Conservation (phyloP, 1,140 invertebrate genomes). For the Orchesella cincta region DNA sequence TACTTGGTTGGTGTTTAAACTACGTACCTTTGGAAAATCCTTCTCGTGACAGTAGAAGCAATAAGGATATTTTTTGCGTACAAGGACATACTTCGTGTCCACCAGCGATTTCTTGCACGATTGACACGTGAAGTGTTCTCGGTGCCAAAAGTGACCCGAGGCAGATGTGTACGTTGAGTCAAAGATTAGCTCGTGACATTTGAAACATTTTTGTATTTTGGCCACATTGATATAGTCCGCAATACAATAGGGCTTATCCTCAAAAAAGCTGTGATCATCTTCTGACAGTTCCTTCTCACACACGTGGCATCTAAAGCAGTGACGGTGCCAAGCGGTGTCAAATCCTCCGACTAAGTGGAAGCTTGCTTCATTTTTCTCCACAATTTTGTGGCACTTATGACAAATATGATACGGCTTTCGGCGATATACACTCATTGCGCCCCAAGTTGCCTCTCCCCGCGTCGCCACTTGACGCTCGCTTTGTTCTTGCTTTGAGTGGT, state of each 20-base stretch:
- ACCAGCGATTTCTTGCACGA: background rate
- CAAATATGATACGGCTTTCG: background rate
- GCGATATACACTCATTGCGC: background rate
- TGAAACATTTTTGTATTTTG: conserved; percentile 24
- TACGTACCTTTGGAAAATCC: background rate
- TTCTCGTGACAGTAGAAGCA: background rate
- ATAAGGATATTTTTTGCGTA: background rate
- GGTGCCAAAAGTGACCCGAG: conserved; percentile 16
- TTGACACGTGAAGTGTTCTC: background rate
- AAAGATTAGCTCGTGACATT: conserved; percentile 26
- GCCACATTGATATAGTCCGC: background rate
- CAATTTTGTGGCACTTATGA: background rate
- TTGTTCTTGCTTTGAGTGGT: too few relatives aligned
- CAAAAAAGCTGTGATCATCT: conserved; percentile 29
- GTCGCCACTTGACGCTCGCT: background rate
- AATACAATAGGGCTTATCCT: conserved; percentile 26
- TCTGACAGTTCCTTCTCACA: conserved; percentile 10
- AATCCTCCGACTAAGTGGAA: background rate
- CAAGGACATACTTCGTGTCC: conserved; percentile 14
- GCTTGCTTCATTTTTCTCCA: background rate
- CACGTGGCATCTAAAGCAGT: conserved; percentile 28
- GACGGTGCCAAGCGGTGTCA: conserved; percentile 20
- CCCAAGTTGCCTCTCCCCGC: background rate
- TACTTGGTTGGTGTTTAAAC: background rate
- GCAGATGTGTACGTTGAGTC: background rate